Conservation (phyloP, 2,113 vertebrate genomes). For the Prunella himalayana region DNA sequence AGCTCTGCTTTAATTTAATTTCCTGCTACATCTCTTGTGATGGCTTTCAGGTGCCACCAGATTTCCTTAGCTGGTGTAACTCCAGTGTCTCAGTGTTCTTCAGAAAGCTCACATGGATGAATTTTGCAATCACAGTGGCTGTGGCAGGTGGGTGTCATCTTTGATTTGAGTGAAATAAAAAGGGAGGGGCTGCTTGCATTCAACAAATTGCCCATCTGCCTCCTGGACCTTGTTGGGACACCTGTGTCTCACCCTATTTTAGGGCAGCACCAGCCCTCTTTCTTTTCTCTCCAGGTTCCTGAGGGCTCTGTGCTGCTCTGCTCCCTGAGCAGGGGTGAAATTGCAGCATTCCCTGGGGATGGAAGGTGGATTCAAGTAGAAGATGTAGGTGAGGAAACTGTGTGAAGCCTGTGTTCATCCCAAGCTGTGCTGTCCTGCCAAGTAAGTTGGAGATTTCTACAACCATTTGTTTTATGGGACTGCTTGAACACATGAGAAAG, state of each 20-base stretch:
- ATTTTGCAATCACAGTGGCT: background rate
- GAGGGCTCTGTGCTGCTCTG: rapidly evolving
- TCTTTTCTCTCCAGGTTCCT: rapidly evolving
- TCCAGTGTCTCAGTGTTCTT: background rate
- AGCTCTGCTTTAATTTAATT: background rate
- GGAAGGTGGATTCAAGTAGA: rapidly evolving
- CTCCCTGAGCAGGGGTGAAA: rapidly evolving
- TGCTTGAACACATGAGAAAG: rapidly evolving
- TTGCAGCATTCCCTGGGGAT: rapidly evolving
- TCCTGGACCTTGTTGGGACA: background rate
- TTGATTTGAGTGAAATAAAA: background rate
- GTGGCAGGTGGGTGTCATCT: background rate
- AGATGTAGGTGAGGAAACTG: rapidly evolving
- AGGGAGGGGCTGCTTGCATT: background rate
- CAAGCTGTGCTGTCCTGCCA: rapidly evolving
- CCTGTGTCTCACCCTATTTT: background rate
- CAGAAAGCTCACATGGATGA: background rate
- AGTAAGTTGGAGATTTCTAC: background rate
- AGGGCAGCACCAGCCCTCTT: rapidly evolving
- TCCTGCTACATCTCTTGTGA: background rate
- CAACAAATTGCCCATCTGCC: background rate
- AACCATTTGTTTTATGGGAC: rapidly evolving
- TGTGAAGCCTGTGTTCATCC: rapidly evolving
- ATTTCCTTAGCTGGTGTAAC: background rate
- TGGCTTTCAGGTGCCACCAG: background rate